These are phyloP conservation scores for Dicyrtomina minuta DNA, from an alignment of 2,888 invertebrate species.

Conservation along the genomic window DNA sequence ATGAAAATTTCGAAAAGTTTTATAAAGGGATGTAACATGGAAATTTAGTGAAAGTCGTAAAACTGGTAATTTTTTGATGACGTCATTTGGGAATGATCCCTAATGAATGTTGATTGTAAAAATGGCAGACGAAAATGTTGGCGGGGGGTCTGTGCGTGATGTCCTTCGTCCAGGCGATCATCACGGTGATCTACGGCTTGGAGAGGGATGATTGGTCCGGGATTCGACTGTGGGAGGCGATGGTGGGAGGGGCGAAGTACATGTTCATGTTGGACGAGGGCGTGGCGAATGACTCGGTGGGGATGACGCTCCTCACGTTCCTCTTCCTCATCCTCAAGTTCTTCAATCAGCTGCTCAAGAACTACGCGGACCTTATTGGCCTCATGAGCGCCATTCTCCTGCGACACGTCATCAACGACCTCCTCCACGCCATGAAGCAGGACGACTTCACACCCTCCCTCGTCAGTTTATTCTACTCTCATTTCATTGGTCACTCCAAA, in stretches of 20 bases:
- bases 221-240: background rate
- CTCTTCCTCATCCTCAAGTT: slow-evolving; percentile 16
- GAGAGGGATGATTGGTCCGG: slow-evolving; percentile 20
- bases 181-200: slow-evolving; percentile 15
- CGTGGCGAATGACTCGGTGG: background rate
- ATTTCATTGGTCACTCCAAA: background rate
- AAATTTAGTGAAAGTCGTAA: too few species aligned
- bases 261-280: slow-evolving; percentile 24
- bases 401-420: slow-evolving; percentile 25
- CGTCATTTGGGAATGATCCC: too few species aligned
- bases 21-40: too few species aligned
- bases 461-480: slow-evolving; percentile 4
- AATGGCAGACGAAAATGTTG: slow-evolving; percentile 15
- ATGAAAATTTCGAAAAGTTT: too few species aligned
- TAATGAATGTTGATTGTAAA: background rate
- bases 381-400: slow-evolving; percentile 22
- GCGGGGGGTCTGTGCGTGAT: slow-evolving; percentile 6
- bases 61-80: too few species aligned
- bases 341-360: slow-evolving; percentile 24
- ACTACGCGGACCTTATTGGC: slow-evolving; percentile 21
- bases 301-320: background rate
- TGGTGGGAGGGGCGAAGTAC: slow-evolving; percentile 6
- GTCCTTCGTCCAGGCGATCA: slow-evolving; percentile 10
- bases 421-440: slow-evolving; percentile 21
- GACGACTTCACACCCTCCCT: slow-evolving; percentile 16